Conservation (phyloP, 2,797 vertebrate species). For the Sebastes itinus region DNA sequence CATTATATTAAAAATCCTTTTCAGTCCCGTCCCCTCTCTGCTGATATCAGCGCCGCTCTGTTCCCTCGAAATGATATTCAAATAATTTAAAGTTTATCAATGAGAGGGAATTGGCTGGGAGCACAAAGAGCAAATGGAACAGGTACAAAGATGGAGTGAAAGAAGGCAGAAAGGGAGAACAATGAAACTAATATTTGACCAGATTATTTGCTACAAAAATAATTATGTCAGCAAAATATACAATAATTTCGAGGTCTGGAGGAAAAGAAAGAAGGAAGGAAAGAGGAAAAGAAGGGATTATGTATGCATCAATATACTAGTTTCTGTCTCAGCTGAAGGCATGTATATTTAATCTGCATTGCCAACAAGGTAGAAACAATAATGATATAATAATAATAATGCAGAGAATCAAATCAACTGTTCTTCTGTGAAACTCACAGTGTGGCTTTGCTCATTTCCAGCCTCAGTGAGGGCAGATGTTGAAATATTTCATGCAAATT, state of each 20-base stretch:
- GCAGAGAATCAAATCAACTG: neutral
- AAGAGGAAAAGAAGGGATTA: neutral
- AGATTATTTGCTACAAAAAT: constrained; percentile 1
- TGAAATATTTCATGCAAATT: constrained; percentile 2
- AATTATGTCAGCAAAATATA: neutral
- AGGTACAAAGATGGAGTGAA: neutral
- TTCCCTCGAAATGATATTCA: neutral
- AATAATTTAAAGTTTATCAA: constrained; percentile 17
- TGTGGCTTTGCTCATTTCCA: neutral
- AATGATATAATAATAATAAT: neutral
- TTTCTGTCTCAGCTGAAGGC: neutral
- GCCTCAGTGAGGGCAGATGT: neutral
- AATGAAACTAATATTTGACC: neutral
- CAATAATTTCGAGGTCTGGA: neutral
- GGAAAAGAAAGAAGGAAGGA: neutral
- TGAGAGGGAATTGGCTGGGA: neutral
- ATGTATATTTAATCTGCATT: neutral
- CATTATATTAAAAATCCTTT: constrained; percentile 29
- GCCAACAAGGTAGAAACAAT: neutral
- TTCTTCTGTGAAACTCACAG: neutral
- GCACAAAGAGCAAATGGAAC: neutral
- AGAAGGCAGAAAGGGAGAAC: neutral
- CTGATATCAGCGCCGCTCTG: neutral
- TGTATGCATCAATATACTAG: neutral
- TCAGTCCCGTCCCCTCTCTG: neutral